A percentile compares a stretch with the other conserved stretches of the same genome.
Evolutionary conservation across 2,888 invertebrate genomes (phyloP).

Genomic region (Oligia fasciuncula): DNA sequence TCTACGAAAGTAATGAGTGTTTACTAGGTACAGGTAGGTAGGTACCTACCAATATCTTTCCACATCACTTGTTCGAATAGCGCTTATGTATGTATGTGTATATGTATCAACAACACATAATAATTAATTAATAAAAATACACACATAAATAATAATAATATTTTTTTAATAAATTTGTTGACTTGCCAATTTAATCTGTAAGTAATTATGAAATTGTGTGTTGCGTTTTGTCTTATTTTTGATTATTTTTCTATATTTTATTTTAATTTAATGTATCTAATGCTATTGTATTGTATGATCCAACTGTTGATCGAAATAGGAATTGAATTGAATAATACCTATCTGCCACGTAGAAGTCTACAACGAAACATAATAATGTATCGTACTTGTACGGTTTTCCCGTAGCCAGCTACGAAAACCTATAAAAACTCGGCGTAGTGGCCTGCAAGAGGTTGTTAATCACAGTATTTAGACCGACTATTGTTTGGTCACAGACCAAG

Average conservation of each 20-base stretch:
- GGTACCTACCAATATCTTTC: neutral
- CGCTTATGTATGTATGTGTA: neutral
- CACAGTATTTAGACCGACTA: neutral
- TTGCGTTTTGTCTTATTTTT: too few relatives aligned
- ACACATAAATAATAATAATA: too few relatives aligned
- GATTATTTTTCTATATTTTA: too few relatives aligned
- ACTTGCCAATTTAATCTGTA: too few relatives aligned
- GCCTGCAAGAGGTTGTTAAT: neutral
- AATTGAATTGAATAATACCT: neutral
- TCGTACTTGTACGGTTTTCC: neutral
- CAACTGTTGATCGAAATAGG: too few relatives aligned
- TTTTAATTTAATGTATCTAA: too few relatives aligned
- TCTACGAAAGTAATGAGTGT: constrained; percentile 5
- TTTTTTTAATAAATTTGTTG: too few relatives aligned
- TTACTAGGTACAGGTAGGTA: neutral
- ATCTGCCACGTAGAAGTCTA: neutral
- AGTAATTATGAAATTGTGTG: too few relatives aligned
- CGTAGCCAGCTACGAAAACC: constrained; percentile 3
- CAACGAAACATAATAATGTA: neutral
- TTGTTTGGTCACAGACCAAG: neutral
- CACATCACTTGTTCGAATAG: neutral
- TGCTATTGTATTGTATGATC: too few relatives aligned
- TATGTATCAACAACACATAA: neutral
- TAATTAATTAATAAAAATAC: too few relatives aligned
- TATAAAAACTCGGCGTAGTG: neutral